Conservation (phyloP, 2,797 vertebrate genomes). For the Sphenodon punctatus region DNA sequence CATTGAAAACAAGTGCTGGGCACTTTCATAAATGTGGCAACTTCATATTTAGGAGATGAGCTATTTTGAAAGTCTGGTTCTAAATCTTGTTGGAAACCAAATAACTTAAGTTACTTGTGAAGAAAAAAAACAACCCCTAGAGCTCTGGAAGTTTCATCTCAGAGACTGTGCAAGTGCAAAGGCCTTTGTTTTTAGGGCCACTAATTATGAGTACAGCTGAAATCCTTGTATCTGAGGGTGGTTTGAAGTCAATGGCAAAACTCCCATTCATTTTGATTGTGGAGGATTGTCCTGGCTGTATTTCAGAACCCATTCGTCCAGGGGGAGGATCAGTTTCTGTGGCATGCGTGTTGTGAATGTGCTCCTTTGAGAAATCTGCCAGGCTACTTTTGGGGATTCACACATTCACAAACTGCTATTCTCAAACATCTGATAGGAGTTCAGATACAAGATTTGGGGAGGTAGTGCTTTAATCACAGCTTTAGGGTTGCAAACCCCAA, state of each 20-base stretch:
- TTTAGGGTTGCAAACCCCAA: too few relatives aligned
- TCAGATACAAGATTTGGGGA: neutral
- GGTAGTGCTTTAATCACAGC: neutral
- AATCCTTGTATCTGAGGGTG: too few relatives aligned
- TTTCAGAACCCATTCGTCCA: neutral
- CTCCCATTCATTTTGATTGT: too few relatives aligned
- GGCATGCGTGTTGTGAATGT: neutral
- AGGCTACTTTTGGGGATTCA: neutral
- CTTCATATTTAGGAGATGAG: neutral
- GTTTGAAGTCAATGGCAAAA: too few relatives aligned
- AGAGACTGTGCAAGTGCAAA: neutral
- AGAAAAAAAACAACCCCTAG: neutral
- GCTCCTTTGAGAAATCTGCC: neutral
- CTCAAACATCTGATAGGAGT: neutral
- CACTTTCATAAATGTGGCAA: neutral
- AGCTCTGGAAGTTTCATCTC: neutral
- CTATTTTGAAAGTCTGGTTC: neutral
- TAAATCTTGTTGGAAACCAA: neutral
- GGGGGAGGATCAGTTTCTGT: neutral
- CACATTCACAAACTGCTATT: neutral
- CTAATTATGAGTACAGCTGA: too few relatives aligned
- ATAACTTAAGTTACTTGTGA: neutral
- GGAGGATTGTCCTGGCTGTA: neutral
- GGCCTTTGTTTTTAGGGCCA: too few relatives aligned
- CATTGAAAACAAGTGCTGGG: neutral